phyloP scores from a whole-genome alignment of 2,797 vertebrate species.

The Hemitrygon akajei region DNA sequence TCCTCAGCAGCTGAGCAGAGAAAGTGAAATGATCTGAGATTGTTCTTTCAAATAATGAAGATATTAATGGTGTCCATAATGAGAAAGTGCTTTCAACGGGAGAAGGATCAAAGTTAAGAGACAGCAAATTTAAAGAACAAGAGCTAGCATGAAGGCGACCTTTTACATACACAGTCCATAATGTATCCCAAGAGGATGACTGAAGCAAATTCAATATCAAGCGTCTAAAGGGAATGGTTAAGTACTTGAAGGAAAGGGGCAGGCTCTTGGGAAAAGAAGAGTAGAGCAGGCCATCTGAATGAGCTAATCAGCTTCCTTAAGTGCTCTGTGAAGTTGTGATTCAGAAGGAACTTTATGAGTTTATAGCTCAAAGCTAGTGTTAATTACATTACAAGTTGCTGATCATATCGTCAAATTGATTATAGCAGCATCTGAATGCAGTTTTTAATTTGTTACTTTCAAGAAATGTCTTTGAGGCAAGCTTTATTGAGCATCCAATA shows the following conservation, averaged over 20 bases:
- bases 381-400: constrained; percentile 5
- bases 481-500: not conserved
- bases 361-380: constrained; percentile 18
- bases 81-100: not conserved
- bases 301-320: not conserved
- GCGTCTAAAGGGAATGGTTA: not conserved
- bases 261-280: no score
- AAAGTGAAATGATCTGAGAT: not conserved
- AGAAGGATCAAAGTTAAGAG: not conserved
- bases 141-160: not conserved
- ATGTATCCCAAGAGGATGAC: not conserved
- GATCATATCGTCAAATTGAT: constrained; percentile 3
- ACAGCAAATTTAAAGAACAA: not conserved
- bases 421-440: not conserved
- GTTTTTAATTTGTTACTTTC: constrained; percentile 15
- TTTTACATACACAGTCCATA: not conserved
- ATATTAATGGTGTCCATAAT: not conserved
- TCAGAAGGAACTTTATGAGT: not conserved
- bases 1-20: not conserved
- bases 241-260: not conserved
- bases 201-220: not conserved
- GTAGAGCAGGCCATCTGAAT: not conserved
- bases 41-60: not conserved
- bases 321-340: not conserved
- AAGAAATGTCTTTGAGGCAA: not conserved